A percentile compares a stretch with the other conserved stretches of the same genome.
phyloP scores from a whole-genome alignment of 2,888 invertebrate genomes.

The Cantharis lateralis region DNA sequence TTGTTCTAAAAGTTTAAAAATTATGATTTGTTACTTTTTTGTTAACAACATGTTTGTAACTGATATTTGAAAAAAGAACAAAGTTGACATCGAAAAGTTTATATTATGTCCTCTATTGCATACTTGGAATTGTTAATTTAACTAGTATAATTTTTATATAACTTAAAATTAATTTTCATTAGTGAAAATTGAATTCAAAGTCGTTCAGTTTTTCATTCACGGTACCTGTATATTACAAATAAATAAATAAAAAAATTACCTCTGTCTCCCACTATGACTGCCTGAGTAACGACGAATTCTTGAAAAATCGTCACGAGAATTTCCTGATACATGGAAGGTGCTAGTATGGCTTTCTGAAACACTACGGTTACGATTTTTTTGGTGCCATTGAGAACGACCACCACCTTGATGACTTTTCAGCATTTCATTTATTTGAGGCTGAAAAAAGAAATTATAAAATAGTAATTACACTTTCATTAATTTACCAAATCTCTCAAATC shows the following conservation, averaged over 20 bases:
- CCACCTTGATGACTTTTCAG: constrained; percentile 57
- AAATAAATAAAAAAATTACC: constrained; percentile 25
- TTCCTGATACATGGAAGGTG: not conserved
- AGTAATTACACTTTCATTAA: not conserved
- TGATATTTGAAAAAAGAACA: too few species aligned
- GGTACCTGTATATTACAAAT: not conserved
- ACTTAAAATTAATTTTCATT: too few species aligned
- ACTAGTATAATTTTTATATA: too few species aligned
- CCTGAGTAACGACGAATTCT: constrained; percentile 32
- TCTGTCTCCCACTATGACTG: constrained; percentile 29
- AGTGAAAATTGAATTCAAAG: too few species aligned
- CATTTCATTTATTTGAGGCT: constrained; percentile 67
- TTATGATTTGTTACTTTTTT: too few species aligned
- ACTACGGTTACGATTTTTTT: constrained; percentile 66
- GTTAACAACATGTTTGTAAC: too few species aligned
- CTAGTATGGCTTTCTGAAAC: constrained; percentile 64
- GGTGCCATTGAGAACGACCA: constrained; percentile 54
- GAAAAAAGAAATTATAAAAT: constrained; percentile 43
- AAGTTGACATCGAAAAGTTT: too few species aligned
- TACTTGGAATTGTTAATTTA: too few species aligned
- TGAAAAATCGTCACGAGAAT: constrained; percentile 29
- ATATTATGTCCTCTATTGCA: too few species aligned
- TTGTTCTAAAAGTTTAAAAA: too few species aligned
- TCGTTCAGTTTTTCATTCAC: too few species aligned
- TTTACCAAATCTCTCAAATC: not conserved